Evolutionary conservation across 1,140 invertebrate genomes (phyloP).

Genomic region (Trichomalopsis sarcophagae): DNA sequence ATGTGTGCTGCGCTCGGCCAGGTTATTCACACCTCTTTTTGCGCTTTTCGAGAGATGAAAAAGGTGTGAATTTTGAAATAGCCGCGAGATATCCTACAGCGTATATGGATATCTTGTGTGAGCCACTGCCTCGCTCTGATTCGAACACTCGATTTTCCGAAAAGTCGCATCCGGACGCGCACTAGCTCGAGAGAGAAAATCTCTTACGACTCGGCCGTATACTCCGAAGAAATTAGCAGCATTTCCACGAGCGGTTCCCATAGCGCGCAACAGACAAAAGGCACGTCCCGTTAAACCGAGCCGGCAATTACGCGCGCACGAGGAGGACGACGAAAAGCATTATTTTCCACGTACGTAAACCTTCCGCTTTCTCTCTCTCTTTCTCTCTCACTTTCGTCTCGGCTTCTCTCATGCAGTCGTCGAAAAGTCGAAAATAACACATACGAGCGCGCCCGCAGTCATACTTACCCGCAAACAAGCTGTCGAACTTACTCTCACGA

Average conservation of each 20-base stretch:
- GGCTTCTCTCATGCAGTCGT: not conserved
- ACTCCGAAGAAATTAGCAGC: too few relatives aligned
- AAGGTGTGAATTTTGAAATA: not conserved
- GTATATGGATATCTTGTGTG: too few relatives aligned
- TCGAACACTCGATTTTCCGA: not conserved
- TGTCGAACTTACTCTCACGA: slow-evolving; percentile 10
- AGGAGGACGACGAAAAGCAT: not conserved
- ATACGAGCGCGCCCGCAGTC: not conserved
- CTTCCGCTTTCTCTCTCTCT: not conserved
- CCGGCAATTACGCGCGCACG: too few relatives aligned
- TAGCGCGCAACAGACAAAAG: not conserved
- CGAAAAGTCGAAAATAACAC: slow-evolving; percentile 20
- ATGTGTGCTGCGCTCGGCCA: not conserved
- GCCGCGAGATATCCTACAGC: too few relatives aligned
- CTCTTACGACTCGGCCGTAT: too few relatives aligned
- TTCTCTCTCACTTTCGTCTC: not conserved
- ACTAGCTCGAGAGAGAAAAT: not conserved
- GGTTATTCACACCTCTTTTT: slow-evolving; percentile 7
- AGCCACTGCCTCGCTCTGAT: not conserved
- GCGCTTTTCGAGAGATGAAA: not conserved
- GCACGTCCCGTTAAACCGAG: not conserved
- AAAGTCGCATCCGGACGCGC: not conserved
- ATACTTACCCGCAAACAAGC: not conserved
- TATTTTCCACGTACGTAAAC: not conserved
- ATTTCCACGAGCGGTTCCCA: not conserved